These are phyloP conservation scores for Scortum barcoo DNA, from an alignment of 2,113 vertebrate species.

Conservation along the genomic window DNA sequence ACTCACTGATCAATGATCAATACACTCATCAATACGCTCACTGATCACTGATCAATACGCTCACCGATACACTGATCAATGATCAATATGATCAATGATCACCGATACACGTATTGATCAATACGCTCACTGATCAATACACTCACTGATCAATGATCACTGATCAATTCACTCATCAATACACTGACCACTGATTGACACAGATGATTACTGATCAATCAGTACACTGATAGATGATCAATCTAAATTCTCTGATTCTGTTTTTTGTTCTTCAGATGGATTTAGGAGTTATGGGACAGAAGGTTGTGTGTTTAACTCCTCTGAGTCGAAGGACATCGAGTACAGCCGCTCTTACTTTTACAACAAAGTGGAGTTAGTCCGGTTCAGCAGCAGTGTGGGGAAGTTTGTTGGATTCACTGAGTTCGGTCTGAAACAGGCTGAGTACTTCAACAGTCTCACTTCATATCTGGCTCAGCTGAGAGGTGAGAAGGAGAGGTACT, in stretches of 20 bases:
- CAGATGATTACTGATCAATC: too few species aligned
- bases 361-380: rapidly evolving
- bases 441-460: rapidly evolving
- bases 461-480: rapidly evolving
- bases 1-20: too few species aligned
- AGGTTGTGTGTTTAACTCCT: constrained; percentile 58
- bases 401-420: constrained; percentile 31
- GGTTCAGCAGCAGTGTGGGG: constrained; percentile 47
- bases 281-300: rapidly evolving
- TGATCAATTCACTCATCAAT: too few species aligned
- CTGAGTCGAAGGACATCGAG: constrained; percentile 51
- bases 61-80: neutral
- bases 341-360: rapidly evolving
- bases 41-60: neutral
- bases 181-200: too few species aligned
- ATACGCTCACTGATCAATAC: neutral
- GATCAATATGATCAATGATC: neutral
- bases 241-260: too few species aligned
- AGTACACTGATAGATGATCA: neutral
- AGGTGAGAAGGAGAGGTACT: neutral
- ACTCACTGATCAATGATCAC: too few species aligned
- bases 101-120: neutral
- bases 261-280: constrained; percentile 50
- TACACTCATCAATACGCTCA: neutral
- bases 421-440: neutral